These are phyloP conservation scores for Uropetala carovei DNA, from an alignment of 2,888 invertebrate genomes.

Conservation along the genomic window DNA sequence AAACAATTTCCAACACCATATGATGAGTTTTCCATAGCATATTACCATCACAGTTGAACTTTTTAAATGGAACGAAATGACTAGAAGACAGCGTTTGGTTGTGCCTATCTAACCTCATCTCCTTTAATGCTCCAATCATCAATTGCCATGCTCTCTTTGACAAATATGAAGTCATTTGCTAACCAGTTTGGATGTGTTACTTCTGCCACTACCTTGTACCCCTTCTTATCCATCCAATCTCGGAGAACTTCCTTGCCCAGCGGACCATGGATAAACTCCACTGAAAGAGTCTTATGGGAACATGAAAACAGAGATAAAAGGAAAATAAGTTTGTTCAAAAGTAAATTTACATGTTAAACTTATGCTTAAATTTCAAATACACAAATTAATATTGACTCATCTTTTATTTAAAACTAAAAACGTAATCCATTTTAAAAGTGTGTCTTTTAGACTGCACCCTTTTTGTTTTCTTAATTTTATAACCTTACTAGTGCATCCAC, in stretches of 20 bases:
- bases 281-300: constrained; percentile 73
- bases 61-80: not conserved
- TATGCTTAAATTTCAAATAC: too few species aligned
- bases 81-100: not conserved
- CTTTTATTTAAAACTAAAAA: too few species aligned
- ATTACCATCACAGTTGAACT: not conserved
- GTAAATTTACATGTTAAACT: too few species aligned
- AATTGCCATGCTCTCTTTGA: constrained; percentile 71
- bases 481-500: too few species aligned
- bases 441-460: too few species aligned
- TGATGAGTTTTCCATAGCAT: not conserved
- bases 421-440: too few species aligned
- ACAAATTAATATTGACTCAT: too few species aligned
- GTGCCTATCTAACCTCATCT: constrained; percentile 40
- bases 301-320: too few species aligned
- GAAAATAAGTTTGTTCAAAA: too few species aligned
- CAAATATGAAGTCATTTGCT: constrained; percentile 77
- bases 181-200: constrained; percentile 74
- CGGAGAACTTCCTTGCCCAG: constrained; percentile 73
- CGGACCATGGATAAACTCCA: constrained; percentile 75
- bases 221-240: constrained; percentile 74
- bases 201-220: constrained; percentile 74
- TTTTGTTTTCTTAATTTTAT: too few species aligned
- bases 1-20: not conserved
- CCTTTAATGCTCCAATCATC: constrained; percentile 43